These are phyloP conservation scores for Neodontobutis hainanensis DNA, from an alignment of 2,113 vertebrate species.

Conservation along the genomic window DNA sequence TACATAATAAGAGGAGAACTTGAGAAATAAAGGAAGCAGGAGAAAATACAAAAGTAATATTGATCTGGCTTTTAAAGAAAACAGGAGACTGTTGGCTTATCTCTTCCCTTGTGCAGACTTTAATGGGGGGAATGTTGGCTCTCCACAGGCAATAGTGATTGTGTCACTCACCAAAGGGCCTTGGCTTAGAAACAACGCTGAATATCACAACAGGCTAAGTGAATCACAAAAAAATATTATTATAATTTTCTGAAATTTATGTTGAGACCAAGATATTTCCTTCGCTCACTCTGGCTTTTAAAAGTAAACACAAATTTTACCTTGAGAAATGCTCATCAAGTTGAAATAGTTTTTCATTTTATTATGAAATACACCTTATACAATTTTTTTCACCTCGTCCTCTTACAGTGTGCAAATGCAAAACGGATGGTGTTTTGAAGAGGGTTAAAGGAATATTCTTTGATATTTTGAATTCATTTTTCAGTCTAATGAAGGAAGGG, in stretches of 20 bases:
- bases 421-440: no score
- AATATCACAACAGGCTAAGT: conserved; percentile 43
- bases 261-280: no score
- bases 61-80: conserved; percentile 51
- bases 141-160: conserved; percentile 21
- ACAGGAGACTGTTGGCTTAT: conserved; percentile 45
- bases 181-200: conserved; percentile 12
- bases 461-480: neutral
- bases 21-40: conserved; percentile 10
- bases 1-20: neutral
- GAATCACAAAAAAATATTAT: neutral
- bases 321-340: no score
- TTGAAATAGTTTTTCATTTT: no score
- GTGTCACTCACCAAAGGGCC: conserved; percentile 12
- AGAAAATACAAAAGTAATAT: conserved; percentile 43
- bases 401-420: no score
- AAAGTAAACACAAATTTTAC: no score
- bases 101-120: conserved; percentile 25
- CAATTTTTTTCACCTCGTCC: no score
- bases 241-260: neutral
- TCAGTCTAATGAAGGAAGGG: conserved; percentile 85
- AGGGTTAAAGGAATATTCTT: no score
- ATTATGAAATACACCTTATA: no score
- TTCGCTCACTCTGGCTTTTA: no score
- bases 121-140: conserved; percentile 50